phyloP scores from a whole-genome alignment of 2,797 vertebrate genomes.

The Pangasius krempfi region DNA sequence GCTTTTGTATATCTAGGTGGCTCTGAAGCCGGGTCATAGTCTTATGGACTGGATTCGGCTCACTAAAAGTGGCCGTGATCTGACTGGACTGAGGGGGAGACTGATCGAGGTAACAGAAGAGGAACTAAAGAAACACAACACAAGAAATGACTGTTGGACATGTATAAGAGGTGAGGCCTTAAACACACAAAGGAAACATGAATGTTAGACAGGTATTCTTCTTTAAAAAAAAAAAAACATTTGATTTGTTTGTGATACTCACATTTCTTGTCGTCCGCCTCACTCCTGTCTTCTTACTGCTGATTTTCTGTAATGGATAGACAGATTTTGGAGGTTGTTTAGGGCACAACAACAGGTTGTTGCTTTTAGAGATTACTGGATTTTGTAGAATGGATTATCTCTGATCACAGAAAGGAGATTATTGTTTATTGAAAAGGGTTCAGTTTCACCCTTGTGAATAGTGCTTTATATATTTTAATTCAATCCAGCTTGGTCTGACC shows the following conservation, averaged over 20 bases:
- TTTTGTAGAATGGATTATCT: background rate
- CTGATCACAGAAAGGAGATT: background rate
- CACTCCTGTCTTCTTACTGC: background rate
- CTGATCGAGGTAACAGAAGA: constrained; percentile 88
- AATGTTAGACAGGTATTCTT: background rate
- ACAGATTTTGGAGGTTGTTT: background rate
- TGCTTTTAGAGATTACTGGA: background rate
- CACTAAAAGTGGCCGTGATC: constrained; percentile 89
- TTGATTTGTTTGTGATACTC: background rate
- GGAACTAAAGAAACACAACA: constrained; percentile 90
- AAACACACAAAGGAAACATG: background rate
- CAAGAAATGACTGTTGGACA: constrained; percentile 91
- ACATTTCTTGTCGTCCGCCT: background rate
- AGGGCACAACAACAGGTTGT: background rate
- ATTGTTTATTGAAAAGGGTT: background rate
- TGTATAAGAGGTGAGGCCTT: constrained; percentile 87
- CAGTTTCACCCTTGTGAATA: background rate
- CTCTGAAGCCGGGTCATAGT: constrained; percentile 92
- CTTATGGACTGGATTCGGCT: constrained; percentile 97
- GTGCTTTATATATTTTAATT: background rate
- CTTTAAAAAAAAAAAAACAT: no score
- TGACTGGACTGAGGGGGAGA: constrained; percentile 86
- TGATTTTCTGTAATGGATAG: background rate
- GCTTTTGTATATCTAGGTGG: constrained; percentile 76
- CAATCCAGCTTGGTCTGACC: background rate